phyloP scores from a whole-genome alignment of 1,140 invertebrate species.

The Diachasma alloeum region DNA sequence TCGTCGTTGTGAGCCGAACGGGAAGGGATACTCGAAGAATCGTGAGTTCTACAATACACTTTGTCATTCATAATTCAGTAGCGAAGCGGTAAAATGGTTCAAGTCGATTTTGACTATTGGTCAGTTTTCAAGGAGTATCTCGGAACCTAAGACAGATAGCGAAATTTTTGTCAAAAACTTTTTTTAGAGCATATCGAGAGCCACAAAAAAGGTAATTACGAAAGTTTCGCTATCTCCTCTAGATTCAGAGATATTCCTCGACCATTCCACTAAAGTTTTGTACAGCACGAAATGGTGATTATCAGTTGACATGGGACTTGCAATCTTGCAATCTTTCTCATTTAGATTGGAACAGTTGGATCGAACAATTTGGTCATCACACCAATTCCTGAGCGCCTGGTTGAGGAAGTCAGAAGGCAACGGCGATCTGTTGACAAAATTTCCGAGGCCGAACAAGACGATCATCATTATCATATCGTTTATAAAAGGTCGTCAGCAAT shows the following conservation, averaged over 20 bases:
- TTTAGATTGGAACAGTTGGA: constrained; percentile 7
- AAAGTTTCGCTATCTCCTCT: no score
- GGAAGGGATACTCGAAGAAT: background rate
- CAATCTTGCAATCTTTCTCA: background rate
- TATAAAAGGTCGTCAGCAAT: background rate
- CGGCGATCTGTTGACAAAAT: constrained; percentile 3
- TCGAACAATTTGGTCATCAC: background rate
- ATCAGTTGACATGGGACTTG: no score
- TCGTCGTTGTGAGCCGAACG: background rate
- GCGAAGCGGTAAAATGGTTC: background rate
- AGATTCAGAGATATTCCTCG: no score
- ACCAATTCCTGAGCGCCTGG: constrained; percentile 7
- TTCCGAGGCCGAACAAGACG: background rate
- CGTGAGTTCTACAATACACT: background rate
- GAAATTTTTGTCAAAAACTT: no score
- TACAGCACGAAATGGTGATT: no score
- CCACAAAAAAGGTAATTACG: no score
- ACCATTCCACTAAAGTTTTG: no score
- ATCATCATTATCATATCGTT: constrained; percentile 24
- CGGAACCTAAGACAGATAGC: no score
- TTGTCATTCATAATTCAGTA: background rate
- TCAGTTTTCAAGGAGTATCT: no score
- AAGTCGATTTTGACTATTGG: no score
- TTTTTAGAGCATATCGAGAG: no score
- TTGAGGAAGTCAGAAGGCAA: background rate